A percentile compares a stretch with the other conserved stretches of the same genome.
Conservation (phyloP, 2,797 vertebrate genomes). For the Sciaenops ocellatus region DNA sequence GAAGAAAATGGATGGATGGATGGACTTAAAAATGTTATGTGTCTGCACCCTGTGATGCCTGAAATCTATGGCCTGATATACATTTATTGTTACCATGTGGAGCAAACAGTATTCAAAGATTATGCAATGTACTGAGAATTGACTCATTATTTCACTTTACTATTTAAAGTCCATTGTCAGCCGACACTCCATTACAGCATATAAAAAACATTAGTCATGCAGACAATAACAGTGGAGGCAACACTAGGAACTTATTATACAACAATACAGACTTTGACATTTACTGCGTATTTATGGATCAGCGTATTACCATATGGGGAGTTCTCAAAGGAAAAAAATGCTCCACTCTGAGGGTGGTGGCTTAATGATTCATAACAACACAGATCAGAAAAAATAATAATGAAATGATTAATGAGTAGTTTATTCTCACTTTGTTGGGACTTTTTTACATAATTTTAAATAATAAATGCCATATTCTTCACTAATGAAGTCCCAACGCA, state of each 20-base stretch:
- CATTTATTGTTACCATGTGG: neutral
- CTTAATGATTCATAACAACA: slow-evolving; percentile 40
- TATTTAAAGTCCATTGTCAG: slow-evolving; percentile 29
- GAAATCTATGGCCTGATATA: neutral
- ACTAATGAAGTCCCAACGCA: slow-evolving; percentile 17
- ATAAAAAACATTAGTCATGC: slow-evolving; percentile 41
- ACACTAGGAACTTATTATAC: slow-evolving; percentile 22
- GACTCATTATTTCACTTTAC: slow-evolving; percentile 30
- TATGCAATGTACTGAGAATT: neutral
- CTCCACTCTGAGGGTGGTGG: neutral
- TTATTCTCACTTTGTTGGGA: slow-evolving; percentile 24
- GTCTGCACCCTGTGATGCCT: neutral
- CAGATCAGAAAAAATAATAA: slow-evolving; percentile 13
- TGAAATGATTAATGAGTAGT: slow-evolving; percentile 31
- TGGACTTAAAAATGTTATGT: neutral
- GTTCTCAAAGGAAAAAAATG: slow-evolving; percentile 1
- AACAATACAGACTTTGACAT: slow-evolving; percentile 30
- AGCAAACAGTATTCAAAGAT: slow-evolving; percentile 23
- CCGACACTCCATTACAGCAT: slow-evolving; percentile 11
- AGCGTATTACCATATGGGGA: slow-evolving; percentile 6
- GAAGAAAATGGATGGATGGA: too few relatives aligned
- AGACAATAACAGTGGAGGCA: neutral
- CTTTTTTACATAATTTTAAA: slow-evolving; percentile 24
- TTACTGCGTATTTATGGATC: slow-evolving; percentile 30
- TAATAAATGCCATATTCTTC: slow-evolving; percentile 20